Base-by-base conservation (phyloP, 2,888 invertebrate genomes). In the Caenorhabditis afra region DNA sequence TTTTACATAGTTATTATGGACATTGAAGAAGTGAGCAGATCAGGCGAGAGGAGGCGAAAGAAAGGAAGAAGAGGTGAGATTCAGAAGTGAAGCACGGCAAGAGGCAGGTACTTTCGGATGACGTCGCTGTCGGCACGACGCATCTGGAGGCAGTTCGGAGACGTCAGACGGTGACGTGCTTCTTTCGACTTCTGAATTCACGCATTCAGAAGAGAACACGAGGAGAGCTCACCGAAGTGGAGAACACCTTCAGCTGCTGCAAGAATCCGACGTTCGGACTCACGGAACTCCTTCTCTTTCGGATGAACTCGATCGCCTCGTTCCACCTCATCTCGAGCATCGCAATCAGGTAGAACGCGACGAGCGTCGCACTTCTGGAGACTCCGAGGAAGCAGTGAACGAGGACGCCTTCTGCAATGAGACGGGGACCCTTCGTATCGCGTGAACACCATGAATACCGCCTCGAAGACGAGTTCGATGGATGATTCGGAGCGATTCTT, bases 221-320 rank as follows among this genome's bases (percentile, higher is more conserved):
- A 10, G 18, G 41, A 18, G 52, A 37, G 41, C 76, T 50, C 44
- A 87, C 87, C 64, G 81, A 66, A 22, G 81, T 80, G 3, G 81
- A 80, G 49, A 79, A 89, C 20, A 83, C 76, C 35, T 71, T 78
- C 64, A 89, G 70, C 53, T 88, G 88, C 83, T 86, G 86, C 18
- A 86, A 71, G 70, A 89, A 89, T 23, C 88, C 89, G 49, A 86
- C 84, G 66, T 89, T 88, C 11, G 89, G 89, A 65, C 83, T 83
- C 14, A 83, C 84, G 1, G 80, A 62, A 14, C 71, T 68, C 16
- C 88, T 65, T 45, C 73, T 64, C 14, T 81, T 39, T 14, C 67
- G 70, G n/a, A 88, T 75, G 29, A 76, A 84, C 16, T 83, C 55
- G 29, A 88, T 61, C 8, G 85, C 84, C 79, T 79, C 66, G 80